A percentile compares a stretch with the other conserved stretches of the same genome.
Evolutionary conservation across 2,888 invertebrate genomes (phyloP).

Genomic region (Gibbula magus): DNA sequence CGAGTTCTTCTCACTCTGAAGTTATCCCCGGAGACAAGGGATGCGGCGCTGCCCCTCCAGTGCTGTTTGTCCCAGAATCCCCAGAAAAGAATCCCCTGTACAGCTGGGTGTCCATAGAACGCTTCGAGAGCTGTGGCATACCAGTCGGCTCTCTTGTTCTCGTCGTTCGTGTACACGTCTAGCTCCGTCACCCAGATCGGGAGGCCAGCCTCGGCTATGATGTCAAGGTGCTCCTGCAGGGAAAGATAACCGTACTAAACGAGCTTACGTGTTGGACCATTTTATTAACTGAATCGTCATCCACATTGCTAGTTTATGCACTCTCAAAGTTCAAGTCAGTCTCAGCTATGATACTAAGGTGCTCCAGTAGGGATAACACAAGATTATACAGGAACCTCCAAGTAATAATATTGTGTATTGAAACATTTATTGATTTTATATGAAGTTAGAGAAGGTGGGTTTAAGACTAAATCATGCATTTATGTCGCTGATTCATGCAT

Average conservation of each 20-base stretch:
- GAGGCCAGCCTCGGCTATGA: constrained; percentile 42
- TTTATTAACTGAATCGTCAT: background rate
- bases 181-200: constrained; percentile 54
- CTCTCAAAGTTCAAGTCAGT: no score
- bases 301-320: background rate
- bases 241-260: background rate
- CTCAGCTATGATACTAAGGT: no score
- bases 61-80: constrained; percentile 39
- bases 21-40: constrained; percentile 36
- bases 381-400: no score
- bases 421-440: no score
- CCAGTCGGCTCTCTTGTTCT: constrained; percentile 39
- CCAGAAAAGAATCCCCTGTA: constrained; percentile 40
- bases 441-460: no score
- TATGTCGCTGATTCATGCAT: no score
- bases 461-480: no score
- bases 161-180: constrained; percentile 38
- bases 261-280: background rate
- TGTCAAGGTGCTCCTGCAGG: constrained; percentile 43
- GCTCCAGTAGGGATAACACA: no score
- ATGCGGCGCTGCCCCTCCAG: constrained; percentile 19
- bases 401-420: no score
- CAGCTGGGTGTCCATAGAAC: constrained; percentile 40
- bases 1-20: constrained; percentile 13
- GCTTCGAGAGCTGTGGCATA: constrained; percentile 37